phyloP scores from a whole-genome alignment of 2,797 vertebrate genomes.

The Parotocinclus haroldoi region DNA sequence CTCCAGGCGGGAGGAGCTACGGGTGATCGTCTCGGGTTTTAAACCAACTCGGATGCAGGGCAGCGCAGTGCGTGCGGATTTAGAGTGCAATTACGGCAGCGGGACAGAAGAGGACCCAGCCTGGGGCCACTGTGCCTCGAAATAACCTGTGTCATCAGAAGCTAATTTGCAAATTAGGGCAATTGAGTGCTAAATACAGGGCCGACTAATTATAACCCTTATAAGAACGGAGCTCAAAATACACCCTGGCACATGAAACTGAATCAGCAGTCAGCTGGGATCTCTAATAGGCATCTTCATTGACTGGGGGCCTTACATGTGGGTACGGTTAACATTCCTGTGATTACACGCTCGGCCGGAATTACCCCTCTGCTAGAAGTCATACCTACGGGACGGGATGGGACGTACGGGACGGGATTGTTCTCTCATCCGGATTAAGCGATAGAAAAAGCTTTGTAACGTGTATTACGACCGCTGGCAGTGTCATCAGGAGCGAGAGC shows the following conservation, averaged over 20 bases:
- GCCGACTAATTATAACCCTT: constrained; percentile 24
- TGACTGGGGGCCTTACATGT: constrained; percentile 34
- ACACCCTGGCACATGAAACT: neutral
- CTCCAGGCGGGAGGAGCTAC: no score
- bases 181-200: constrained; percentile 12
- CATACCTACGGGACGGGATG: neutral
- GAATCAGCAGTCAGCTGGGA: neutral
- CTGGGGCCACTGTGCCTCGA: constrained; percentile 3
- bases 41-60: no score
- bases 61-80: no score
- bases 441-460: no score
- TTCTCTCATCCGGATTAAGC: neutral
- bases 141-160: neutral
- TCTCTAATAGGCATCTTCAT: neutral
- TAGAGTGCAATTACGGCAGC: no score
- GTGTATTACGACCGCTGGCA: no score
- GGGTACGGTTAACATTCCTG: constrained; percentile 39
- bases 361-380: constrained; percentile 12
- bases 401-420: neutral
- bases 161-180: constrained; percentile 12
- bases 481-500: no score
- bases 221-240: constrained; percentile 21
- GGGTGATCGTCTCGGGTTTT: no score
- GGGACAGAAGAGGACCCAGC: neutral
- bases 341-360: constrained; percentile 18